Percentiles rank a stretch among this genome's conserved stretches.
Conservation (phyloP, 2,797 vertebrate genomes). For the Sebastes ruberrimus region DNA sequence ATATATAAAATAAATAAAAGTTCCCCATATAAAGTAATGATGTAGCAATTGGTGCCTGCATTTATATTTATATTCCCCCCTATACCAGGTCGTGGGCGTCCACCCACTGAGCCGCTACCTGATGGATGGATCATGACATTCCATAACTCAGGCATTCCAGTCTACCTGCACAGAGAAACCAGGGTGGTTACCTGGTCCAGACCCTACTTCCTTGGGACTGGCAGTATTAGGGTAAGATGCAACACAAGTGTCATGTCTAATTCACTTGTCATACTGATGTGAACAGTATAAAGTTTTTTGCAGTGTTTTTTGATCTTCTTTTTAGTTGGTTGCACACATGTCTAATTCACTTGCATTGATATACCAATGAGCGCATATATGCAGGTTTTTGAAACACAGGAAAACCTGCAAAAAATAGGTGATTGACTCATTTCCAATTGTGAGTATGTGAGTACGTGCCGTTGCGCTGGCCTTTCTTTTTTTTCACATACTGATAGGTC, state of each 20-base stretch:
- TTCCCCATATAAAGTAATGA: neutral
- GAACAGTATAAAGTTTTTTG: neutral
- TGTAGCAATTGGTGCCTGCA: neutral
- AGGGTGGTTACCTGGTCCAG: conserved; percentile 99
- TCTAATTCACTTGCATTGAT: no score
- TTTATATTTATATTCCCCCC: neutral
- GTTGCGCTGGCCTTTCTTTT: no score
- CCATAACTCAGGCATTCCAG: conserved; percentile 99
- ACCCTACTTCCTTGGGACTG: conserved; percentile 98
- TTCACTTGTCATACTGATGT: neutral
- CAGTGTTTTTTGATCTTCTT: neutral
- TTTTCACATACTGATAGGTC: no score
- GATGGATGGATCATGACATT: conserved; percentile 99
- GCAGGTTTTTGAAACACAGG: no score
- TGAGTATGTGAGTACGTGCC: no score
- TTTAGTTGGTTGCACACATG: neutral
- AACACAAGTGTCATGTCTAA: neutral
- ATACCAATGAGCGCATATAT: no score
- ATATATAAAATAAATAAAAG: neutral
- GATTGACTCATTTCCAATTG: no score
- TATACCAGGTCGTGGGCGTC: conserved; percentile 92
- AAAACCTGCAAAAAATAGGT: no score
- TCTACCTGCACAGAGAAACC: conserved; percentile 98
- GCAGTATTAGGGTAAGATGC: conserved; percentile 94
- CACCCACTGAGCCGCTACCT: conserved; percentile 97